A percentile compares a stretch with the other conserved stretches of the same genome.
Conservation (phyloP, 2,797 vertebrate species). For the Oryzias dopingdopingensis region DNA sequence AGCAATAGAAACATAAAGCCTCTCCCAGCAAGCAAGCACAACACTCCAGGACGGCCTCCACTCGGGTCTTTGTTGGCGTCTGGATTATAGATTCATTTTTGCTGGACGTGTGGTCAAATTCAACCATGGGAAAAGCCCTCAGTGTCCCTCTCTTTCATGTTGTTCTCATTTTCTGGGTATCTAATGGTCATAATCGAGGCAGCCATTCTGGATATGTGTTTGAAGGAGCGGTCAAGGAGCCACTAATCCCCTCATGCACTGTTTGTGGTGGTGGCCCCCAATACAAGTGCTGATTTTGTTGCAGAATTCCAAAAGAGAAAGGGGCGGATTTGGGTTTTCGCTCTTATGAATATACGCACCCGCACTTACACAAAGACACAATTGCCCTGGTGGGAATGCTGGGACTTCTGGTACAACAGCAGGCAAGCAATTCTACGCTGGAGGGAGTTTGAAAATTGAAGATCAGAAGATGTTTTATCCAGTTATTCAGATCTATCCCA, state of each 20-base stretch:
- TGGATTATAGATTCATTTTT: conserved; percentile 76
- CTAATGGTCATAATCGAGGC: conserved; percentile 80
- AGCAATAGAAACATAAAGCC: conserved; percentile 68
- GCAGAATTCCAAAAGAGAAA: conserved; percentile 47
- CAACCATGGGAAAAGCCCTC: conserved; percentile 62
- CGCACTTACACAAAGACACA: conserved; percentile 35
- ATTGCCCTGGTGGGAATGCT: conserved; percentile 46
- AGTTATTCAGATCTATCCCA: conserved; percentile 16
- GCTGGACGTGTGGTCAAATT: conserved; percentile 69
- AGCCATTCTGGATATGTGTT: conserved; percentile 76
- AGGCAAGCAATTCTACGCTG: conserved; percentile 41
- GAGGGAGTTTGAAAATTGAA: conserved; percentile 44
- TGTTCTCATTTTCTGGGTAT: conserved; percentile 76
- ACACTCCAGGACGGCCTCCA: conserved; percentile 65
- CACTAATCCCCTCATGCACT: conserved; percentile 79
- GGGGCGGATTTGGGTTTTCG: conserved; percentile 45
- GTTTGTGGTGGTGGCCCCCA: conserved; percentile 71
- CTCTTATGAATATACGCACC: conserved; percentile 50
- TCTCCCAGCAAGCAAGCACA: conserved; percentile 68
- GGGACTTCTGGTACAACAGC: conserved; percentile 43
- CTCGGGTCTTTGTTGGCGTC: conserved; percentile 63
- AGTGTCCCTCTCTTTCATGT: conserved; percentile 62
- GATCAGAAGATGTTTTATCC: conserved; percentile 21
- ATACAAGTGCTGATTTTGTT: conserved; percentile 71
- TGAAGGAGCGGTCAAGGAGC: conserved; percentile 75